phyloP scores from a whole-genome alignment of 2,113 vertebrate species.

The Rhinopomastus cyanomelas region DNA sequence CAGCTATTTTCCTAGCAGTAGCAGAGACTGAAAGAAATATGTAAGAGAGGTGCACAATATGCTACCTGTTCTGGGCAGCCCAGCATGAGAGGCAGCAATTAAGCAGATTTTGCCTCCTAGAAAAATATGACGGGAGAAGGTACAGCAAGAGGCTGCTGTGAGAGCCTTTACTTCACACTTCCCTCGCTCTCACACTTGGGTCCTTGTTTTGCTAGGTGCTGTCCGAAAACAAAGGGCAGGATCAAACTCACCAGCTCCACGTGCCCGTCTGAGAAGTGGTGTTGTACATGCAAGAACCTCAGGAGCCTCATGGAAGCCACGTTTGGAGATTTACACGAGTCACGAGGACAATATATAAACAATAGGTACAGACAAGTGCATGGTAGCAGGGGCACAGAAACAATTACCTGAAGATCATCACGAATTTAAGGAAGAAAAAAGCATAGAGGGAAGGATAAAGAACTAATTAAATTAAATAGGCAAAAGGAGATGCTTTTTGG shows the following conservation, averaged over 20 bases:
- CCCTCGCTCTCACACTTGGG: not conserved
- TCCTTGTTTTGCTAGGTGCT: not conserved
- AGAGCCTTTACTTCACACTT: not conserved
- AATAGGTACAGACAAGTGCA: not conserved
- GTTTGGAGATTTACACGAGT: not conserved
- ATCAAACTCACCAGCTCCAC: not conserved
- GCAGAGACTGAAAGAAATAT: constrained; percentile 34
- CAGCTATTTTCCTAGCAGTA: constrained; percentile 55
- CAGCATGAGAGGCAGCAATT: constrained; percentile 32
- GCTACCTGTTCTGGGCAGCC: constrained; percentile 39
- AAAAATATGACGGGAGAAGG: not conserved
- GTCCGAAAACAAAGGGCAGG: not conserved
- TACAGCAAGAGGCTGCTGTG: not conserved
- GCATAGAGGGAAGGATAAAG: not conserved
- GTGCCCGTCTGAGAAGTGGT: not conserved
- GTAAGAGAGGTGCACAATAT: constrained; percentile 24
- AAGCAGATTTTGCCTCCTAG: constrained; percentile 24
- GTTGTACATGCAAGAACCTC: not conserved
- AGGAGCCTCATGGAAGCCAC: not conserved
- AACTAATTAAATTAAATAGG: not conserved
- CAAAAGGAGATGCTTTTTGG: not conserved
- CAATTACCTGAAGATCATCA: not conserved
- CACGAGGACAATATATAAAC: not conserved
- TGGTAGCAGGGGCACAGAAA: not conserved
- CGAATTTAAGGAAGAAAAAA: not conserved